Base-by-base conservation (phyloP, 35 echinoderm and acorn worm genomes). In the Amphiura filiformis region DNA sequence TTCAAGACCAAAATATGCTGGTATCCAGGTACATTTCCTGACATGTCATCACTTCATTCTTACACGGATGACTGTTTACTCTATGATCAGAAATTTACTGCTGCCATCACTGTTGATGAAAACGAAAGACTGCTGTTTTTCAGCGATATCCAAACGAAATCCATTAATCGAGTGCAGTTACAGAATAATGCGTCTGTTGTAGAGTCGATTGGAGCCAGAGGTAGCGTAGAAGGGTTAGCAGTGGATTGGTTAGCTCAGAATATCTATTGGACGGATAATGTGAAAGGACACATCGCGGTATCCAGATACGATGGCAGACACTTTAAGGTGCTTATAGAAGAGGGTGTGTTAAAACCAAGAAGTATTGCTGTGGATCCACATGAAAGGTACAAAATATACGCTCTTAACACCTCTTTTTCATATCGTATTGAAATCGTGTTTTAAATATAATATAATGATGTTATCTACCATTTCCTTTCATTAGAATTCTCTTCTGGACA, bases 401-500 rank as follows among this genome's bases (percentile, higher is more conserved):
- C 17, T 47, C 41, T 47, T 47, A 9, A 17, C 17, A 47, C 17
- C n/a, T 47, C 41, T 47, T 47, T 47, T 4, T 47, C 4, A 47
- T 47, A 9, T 47, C 17, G 41, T 47, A 47, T n/a, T n/a, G n/a
- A 47, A 47, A 47, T 47, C 17, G 41, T 47, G 17, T 47, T 47
- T 47, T 47, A 47, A 17, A 47, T 47, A 47, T 17, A 17, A 17
- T 47, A 17, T 47, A 47, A 47, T 9, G 41, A 47, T 47, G 17
- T 47, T 47, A 17, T 47, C 17, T 47, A 47, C 5, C 5, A 47
- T 17, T 47, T 47, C 41, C 41, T 47, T 4, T 47, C 17, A 9
- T 47, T 39, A 96, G 94, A 64, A 33, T 76, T 34, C 89, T 96
- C 78, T 96, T 92, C 57, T 93, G 94, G 94, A 92, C 91, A n/a